Evolutionary conservation across 2,113 vertebrate genomes (phyloP).

Genomic region (Mionectes macconnelli): DNA sequence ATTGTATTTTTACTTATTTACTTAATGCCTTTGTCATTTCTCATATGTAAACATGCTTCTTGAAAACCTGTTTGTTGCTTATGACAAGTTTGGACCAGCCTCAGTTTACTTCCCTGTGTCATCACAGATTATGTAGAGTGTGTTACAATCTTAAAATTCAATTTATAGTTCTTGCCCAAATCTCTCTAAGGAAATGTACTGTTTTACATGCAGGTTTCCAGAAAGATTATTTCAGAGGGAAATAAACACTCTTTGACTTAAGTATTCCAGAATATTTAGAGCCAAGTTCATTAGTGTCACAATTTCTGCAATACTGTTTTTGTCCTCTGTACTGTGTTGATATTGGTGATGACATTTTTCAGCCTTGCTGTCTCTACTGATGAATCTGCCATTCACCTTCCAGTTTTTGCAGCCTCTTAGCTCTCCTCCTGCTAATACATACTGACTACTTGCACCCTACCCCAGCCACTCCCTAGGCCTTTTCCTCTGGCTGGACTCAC

Average conservation of each 20-base stretch:
- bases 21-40: neutral
- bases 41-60: neutral
- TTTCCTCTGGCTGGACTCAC: neutral
- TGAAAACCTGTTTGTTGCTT: neutral
- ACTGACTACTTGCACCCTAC: neutral
- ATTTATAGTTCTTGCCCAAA: neutral
- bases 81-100: neutral
- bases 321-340: neutral
- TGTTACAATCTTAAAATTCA: neutral
- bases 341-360: neutral
- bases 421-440: neutral
- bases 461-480: neutral
- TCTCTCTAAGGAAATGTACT: neutral
- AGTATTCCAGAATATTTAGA: neutral
- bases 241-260: neutral
- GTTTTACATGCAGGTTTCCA: neutral
- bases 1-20: neutral
- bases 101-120: neutral
- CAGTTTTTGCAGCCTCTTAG: neutral
- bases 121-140: neutral
- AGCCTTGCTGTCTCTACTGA: neutral
- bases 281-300: neutral
- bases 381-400: neutral
- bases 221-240: neutral
- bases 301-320: neutral